phyloP scores from a whole-genome alignment of 2,113 vertebrate species.

The Melanerpes aurifrons region DNA sequence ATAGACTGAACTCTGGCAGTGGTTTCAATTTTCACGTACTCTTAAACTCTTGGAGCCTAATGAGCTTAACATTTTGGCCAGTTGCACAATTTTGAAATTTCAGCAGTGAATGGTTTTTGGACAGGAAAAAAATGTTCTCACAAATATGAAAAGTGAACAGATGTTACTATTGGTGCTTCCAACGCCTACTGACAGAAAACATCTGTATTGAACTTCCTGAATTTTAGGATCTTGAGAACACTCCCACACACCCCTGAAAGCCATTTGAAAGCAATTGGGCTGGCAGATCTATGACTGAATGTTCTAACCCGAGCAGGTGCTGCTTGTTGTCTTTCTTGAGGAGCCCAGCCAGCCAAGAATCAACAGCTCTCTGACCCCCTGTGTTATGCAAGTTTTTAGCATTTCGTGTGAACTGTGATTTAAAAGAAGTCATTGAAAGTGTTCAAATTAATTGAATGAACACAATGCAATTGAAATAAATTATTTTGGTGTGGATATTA shows the following conservation, averaged over 20 bases:
- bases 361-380: background rate
- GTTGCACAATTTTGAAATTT: conserved; percentile 58
- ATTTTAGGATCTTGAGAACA: conserved; percentile 73
- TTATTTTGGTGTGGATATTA: background rate
- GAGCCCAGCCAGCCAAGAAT: conserved; percentile 17
- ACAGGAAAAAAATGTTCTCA: conserved; percentile 68
- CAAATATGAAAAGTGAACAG: conserved; percentile 75
- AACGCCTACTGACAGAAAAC: conserved; percentile 79
- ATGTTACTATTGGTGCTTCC: conserved; percentile 75
- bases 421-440: background rate
- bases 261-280: conserved; percentile 53
- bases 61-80: conserved; percentile 37
- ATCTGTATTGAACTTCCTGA: conserved; percentile 79
- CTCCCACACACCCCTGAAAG: conserved; percentile 72
- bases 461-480: background rate
- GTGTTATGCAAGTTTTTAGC: background rate
- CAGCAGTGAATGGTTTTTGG: conserved; percentile 59
- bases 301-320: conserved; percentile 58
- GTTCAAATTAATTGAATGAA: background rate
- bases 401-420: background rate
- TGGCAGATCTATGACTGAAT: conserved; percentile 56
- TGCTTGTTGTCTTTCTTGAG: conserved; percentile 37
- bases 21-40: conserved; percentile 45
- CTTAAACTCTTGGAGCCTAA: conserved; percentile 1
- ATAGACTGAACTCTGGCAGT: conserved; percentile 27